Evolutionary conservation across 1,140 invertebrate genomes (phyloP).

Genomic region (Euura lappo): DNA sequence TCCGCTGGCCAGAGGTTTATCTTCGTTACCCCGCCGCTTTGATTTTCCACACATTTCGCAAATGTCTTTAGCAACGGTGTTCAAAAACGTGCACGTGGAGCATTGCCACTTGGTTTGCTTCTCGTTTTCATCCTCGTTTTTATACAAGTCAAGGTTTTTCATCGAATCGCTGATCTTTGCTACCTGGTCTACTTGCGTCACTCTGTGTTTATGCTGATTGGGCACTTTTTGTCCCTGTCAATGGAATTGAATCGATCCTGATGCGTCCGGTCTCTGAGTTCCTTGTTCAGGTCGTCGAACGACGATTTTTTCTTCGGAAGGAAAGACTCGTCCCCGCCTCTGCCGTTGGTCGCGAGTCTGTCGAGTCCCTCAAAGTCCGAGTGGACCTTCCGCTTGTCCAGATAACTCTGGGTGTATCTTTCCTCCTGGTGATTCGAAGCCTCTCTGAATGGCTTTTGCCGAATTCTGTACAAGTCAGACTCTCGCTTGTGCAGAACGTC

Average conservation of each 20-base stretch:
- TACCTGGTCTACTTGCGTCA: not conserved
- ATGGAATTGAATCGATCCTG: slow-evolving; percentile 1
- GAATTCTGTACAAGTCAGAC: slow-evolving; percentile 18
- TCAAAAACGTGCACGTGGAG: slow-evolving; percentile 74
- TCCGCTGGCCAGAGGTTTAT: slow-evolving; percentile 72
- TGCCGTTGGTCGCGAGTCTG: slow-evolving; percentile 27
- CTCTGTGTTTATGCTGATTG: slow-evolving; percentile 9
- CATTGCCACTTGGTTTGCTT: slow-evolving; percentile 69
- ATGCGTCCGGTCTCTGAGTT: slow-evolving; percentile 19
- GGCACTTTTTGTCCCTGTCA: slow-evolving; percentile 27
- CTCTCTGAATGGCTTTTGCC: slow-evolving; percentile 29
- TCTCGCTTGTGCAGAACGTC: slow-evolving; percentile 61
- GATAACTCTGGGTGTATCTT: slow-evolving; percentile 19
- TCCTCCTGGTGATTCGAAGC: slow-evolving; percentile 28
- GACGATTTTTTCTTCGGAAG: slow-evolving; percentile 36
- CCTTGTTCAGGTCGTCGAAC: slow-evolving; percentile 35
- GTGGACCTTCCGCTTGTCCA: slow-evolving; percentile 20
- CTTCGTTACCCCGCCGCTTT: slow-evolving; percentile 64
- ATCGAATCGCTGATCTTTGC: not conserved
- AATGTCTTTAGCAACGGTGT: slow-evolving; percentile 62
- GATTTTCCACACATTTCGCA: slow-evolving; percentile 83
- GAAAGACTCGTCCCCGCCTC: slow-evolving; percentile 23
- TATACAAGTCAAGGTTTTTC: not conserved
- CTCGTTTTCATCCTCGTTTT: not conserved
- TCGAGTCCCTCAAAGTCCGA: slow-evolving; percentile 22